These are phyloP conservation scores for Hoplostethus atlanticus DNA, from an alignment of 2,797 vertebrate genomes.

Conservation along the genomic window DNA sequence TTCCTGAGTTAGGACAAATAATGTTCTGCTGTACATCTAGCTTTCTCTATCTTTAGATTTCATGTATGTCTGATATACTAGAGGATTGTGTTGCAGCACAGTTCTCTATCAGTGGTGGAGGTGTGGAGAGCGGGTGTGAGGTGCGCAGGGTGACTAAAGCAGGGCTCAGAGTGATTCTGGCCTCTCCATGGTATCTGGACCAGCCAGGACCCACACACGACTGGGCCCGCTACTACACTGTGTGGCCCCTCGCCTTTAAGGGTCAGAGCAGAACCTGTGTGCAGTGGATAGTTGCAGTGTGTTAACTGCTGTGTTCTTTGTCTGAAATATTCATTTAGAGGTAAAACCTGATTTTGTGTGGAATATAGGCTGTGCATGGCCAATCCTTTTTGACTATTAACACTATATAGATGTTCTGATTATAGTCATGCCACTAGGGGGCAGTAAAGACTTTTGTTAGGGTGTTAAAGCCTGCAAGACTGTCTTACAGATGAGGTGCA, in stretches of 20 bases:
- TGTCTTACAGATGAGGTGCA: neutral
- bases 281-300: conserved; percentile 51
- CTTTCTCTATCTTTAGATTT: neutral
- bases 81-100: conserved; percentile 82
- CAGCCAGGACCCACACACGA: conserved; percentile 89
- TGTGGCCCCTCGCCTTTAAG: conserved; percentile 89
- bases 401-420: neutral
- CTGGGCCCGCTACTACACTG: conserved; percentile 89
- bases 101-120: conserved; percentile 88
- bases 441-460: conserved; percentile 38
- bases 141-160: conserved; percentile 85
- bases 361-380: neutral
- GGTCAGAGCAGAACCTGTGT: conserved; percentile 81
- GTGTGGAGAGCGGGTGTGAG: conserved; percentile 91
- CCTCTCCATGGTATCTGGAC: conserved; percentile 96
- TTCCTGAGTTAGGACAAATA: neutral
- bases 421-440: conserved; percentile 54
- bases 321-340: neutral
- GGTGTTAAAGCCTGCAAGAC: neutral
- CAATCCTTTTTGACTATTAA: neutral
- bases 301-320: conserved; percentile 45
- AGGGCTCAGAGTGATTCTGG: conserved; percentile 89
- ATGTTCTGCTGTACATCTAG: neutral
- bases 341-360: neutral
- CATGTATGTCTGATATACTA: conserved; percentile 36